These are phyloP conservation scores for Ylistrum balloti DNA, from an alignment of 1,140 invertebrate species.

Conservation along the genomic window DNA sequence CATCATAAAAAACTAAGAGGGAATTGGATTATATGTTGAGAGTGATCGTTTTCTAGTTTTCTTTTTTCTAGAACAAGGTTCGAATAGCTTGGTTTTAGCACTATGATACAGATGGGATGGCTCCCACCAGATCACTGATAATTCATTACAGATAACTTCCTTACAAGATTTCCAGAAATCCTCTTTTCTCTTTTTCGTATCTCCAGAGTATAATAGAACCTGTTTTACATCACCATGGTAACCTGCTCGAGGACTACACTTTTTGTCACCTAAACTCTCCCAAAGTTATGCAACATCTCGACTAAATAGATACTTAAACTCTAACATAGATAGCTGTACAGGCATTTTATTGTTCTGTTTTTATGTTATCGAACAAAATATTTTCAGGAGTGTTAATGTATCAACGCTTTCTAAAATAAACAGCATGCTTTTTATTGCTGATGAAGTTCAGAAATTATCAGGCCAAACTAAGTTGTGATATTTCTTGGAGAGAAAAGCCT, in stretches of 20 bases:
- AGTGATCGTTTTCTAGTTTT: background rate
- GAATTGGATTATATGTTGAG: constrained; percentile 3
- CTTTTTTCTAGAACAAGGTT: background rate
- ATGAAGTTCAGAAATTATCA: background rate
- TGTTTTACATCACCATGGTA: background rate
- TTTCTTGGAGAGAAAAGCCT: background rate
- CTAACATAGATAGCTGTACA: background rate
- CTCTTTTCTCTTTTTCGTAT: background rate
- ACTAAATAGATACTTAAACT: background rate
- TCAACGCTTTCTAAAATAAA: background rate
- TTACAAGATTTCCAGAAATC: constrained; percentile 11
- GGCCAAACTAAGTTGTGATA: background rate
- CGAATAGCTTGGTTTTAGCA: background rate
- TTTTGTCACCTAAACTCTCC: constrained; percentile 27
- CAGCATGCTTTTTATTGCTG: background rate
- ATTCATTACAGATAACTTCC: constrained; percentile 23
- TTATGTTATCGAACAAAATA: background rate
- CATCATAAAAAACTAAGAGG: background rate
- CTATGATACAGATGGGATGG: background rate
- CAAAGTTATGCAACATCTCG: background rate
- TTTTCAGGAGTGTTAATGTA: background rate
- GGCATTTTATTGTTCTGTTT: background rate
- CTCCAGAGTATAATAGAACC: background rate
- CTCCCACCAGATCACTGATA: background rate
- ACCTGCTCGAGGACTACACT: background rate